Percentiles rank a stretch among this genome's conserved stretches.
These are phyloP conservation scores for Tolypeutes matacus DNA, from an alignment of 2,797 vertebrate species.

Conservation along the genomic window DNA sequence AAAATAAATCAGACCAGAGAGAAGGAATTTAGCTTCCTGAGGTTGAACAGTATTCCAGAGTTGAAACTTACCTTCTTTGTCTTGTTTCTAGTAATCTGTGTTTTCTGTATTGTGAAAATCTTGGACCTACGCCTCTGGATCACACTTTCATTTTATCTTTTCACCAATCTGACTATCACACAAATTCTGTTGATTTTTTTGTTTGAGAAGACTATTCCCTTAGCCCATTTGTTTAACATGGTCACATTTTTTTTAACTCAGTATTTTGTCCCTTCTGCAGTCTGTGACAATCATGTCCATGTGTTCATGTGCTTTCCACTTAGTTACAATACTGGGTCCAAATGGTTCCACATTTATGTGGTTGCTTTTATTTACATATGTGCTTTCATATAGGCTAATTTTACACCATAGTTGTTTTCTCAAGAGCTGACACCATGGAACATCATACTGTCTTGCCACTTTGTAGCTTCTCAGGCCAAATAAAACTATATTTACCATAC, in stretches of 20 bases:
- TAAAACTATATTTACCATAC: neutral
- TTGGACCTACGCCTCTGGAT: neutral
- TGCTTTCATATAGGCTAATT: neutral
- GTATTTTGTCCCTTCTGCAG: neutral
- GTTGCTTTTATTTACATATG: rapidly evolving
- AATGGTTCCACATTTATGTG: neutral
- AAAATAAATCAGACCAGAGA: neutral
- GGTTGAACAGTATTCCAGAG: neutral
- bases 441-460: neutral
- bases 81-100: neutral
- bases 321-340: neutral
- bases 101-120: neutral
- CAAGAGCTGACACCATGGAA: neutral
- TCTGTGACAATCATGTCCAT: neutral
- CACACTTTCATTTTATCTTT: neutral
- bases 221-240: neutral
- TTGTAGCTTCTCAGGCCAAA: neutral
- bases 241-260: neutral
- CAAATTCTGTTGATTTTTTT: neutral
- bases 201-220: neutral
- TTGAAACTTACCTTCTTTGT: neutral
- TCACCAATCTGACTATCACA: neutral
- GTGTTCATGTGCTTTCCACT: neutral
- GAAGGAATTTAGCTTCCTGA: neutral
- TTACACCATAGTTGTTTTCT: neutral